Base-by-base conservation (phyloP, 2,113 vertebrate genomes). In the Emydura subglobosa region DNA sequence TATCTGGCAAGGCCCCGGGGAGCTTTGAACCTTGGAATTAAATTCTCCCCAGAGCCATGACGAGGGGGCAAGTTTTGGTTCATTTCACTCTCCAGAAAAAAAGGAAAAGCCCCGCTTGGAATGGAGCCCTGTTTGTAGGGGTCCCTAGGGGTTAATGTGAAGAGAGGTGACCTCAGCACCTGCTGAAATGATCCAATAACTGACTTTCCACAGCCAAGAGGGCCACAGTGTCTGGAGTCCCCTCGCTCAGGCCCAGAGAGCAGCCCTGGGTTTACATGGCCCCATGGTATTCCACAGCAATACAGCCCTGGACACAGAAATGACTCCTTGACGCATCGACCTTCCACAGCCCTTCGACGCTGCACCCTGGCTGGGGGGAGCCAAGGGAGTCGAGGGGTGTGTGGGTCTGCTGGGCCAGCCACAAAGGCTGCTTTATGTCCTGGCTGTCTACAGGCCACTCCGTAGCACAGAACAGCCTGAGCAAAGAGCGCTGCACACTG, bases 11-110 rank as follows among this genome's bases (percentile, higher is more conserved):
- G 81, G 94, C 94, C 97, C 96, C 93, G 88, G 89, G 95, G 95
- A 94, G 89, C 98, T 98, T 97, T 98, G 97, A 98, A 98, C 97
- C 96, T 97, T 97, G 97, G 97, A 97, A 98, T 98, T 97, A 97
- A 98, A 98, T 95, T 97, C 96, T 96, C 90, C 79, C 27, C 79
- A 49, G 96, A 96, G 92, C 89, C 88, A 91, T 95, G 97, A 98
- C 22, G 94, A 97, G 97, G 95, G 87, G 90, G 10, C 68, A 88
- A 82, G 87, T 82, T 95, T 97, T 85, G 96, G 96, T 95, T 97
- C 85, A 96, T 87, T 97, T 96, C 95, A 93, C 93, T 78, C 89
- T 53, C 0, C 25, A 81, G 51, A 27, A 82, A 97, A 91, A 91
- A 72, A 85, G 87, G 89, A 80, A 94, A 93, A 93, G 80, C 54